Conservation (phyloP, 2,113 vertebrate species). For the Genyomyrus donnyi region DNA sequence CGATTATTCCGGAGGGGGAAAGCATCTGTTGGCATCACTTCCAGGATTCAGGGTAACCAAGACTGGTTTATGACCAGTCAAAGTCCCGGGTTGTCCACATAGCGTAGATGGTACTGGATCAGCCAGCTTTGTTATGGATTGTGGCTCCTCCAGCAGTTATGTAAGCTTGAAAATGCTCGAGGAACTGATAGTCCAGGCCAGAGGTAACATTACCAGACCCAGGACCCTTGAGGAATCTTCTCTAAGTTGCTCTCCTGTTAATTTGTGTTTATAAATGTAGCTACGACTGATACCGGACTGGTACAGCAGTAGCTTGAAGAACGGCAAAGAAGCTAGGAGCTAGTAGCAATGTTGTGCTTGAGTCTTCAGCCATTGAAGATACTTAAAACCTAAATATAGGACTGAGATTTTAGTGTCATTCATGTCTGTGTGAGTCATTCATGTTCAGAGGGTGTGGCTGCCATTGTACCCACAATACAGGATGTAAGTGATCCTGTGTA, state of each 20-base stretch:
- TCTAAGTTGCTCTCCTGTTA: not conserved
- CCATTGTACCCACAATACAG: not conserved
- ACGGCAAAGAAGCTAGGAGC: not conserved
- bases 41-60: not conserved
- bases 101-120: not conserved
- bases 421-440: not conserved
- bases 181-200: not conserved
- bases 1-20: not conserved
- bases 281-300: not conserved
- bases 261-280: not conserved
- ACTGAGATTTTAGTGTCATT: not conserved
- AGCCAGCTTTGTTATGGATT: not conserved
- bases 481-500: not conserved
- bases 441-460: not conserved
- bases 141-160: not conserved
- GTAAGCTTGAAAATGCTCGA: not conserved
- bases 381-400: not conserved
- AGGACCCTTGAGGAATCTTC: not conserved
- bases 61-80: not conserved
- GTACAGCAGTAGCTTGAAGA: not conserved
- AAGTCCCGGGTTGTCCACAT: not conserved
- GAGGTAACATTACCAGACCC: not conserved
- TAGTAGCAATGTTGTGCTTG: not conserved
- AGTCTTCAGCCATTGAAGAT: not conserved
- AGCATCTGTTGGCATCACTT: not conserved